Evolutionary conservation across 2,113 vertebrate species (phyloP).

Genomic region (Eulacestoma nigropectus): DNA sequence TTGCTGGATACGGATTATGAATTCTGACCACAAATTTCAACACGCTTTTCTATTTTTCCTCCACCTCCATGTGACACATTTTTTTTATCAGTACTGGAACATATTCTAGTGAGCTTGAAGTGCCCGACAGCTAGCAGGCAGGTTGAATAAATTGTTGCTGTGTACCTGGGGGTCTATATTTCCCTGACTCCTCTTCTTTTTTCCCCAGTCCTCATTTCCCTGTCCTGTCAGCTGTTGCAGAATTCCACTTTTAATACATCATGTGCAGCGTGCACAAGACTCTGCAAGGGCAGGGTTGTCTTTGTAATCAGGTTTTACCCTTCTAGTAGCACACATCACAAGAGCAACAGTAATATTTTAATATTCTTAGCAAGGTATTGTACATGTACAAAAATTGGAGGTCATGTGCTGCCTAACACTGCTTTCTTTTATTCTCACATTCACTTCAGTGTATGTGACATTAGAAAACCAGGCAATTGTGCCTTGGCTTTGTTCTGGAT

Average conservation of each 20-base stretch:
- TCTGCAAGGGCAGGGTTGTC: neutral
- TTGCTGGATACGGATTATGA: neutral
- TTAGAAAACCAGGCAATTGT: neutral
- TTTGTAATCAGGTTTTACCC: neutral
- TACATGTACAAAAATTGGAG: neutral
- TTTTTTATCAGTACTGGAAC: slow-evolving; percentile 33
- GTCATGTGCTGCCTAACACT: neutral
- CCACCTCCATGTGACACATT: neutral
- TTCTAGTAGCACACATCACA: neutral
- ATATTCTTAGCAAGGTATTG: neutral
- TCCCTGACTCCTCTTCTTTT: neutral
- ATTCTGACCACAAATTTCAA: slow-evolving; percentile 27
- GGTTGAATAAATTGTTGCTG: slow-evolving; percentile 31
- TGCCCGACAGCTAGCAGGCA: neutral
- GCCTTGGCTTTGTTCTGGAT: neutral
- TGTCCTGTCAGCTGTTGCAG: neutral
- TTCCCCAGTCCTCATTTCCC: neutral
- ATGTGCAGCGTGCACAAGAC: neutral
- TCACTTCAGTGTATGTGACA: neutral
- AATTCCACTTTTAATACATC: neutral
- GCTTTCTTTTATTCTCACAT: neutral
- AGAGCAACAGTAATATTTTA: neutral
- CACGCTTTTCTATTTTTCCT: neutral
- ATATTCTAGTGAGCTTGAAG: slow-evolving; percentile 17
- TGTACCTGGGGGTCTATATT: slow-evolving; percentile 1